These are phyloP conservation scores for Tenualosa ilisha DNA, from an alignment of 2,797 vertebrate genomes.

Conservation along the genomic window DNA sequence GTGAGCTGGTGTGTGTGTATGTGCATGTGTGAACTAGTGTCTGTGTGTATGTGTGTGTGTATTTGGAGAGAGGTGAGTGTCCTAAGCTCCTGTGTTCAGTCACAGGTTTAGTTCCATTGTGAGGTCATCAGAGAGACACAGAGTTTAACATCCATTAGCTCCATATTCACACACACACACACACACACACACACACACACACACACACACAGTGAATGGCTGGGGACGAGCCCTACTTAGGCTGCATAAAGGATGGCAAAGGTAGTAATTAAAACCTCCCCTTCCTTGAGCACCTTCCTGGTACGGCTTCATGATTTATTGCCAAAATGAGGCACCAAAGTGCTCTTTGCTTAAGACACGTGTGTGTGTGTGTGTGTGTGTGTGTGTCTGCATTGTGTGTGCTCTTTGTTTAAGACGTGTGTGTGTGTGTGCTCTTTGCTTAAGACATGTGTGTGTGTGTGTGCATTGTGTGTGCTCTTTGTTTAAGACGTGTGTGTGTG, in stretches of 20 bases:
- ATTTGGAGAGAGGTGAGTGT: background rate
- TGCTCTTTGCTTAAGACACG: background rate
- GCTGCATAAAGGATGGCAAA: too few relatives aligned
- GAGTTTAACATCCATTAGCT: conserved; percentile 51
- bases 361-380: too few relatives aligned
- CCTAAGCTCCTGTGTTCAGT: conserved; percentile 5
- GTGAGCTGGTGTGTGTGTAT: background rate
- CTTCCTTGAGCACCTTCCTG: too few relatives aligned
- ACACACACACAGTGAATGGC: too few relatives aligned
- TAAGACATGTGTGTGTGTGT: too few relatives aligned
- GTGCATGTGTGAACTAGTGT: background rate
- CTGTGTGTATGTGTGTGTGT: background rate
- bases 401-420: too few relatives aligned
- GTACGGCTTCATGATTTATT: conserved; percentile 34
- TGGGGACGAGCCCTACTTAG: conserved; percentile 47
- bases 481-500: too few relatives aligned
- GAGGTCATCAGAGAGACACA: conserved; percentile 37
- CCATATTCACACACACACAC: background rate
- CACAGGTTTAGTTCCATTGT: background rate
- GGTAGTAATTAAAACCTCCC: too few relatives aligned
- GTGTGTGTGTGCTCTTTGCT: too few relatives aligned
- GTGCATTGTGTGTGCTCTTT: too few relatives aligned
- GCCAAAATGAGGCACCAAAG: background rate
- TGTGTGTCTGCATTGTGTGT: too few relatives aligned
- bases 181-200: too few relatives aligned